A percentile compares a stretch with the other conserved stretches of the same genome.
These are phyloP conservation scores for Pipistrellus pipistrellus DNA, from an alignment of 2,797 vertebrate genomes.

Conservation along the genomic window DNA sequence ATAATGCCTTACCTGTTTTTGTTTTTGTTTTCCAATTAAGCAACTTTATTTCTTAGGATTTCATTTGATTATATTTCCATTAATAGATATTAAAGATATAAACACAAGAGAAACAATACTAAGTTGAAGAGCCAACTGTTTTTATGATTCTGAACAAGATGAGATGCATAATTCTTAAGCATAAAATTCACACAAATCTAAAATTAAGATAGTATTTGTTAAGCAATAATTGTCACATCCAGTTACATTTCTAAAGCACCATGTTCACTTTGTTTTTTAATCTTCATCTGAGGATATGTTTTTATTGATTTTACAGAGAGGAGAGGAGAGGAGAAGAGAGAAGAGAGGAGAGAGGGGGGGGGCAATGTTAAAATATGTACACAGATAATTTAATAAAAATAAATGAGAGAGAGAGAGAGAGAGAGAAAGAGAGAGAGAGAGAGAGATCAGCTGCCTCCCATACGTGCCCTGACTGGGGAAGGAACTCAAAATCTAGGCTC, in stretches of 20 bases:
- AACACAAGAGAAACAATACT: conserved; percentile 21
- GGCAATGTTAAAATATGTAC: no score
- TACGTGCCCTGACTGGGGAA: not conserved
- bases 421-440: not conserved
- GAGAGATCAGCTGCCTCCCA: not conserved
- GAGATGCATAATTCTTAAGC: not conserved
- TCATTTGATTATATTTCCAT: not conserved
- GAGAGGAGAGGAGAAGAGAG: not conserved
- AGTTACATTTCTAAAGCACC: not conserved
- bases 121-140: not conserved
- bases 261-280: not conserved
- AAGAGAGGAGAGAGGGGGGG: no score
- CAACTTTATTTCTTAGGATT: conserved; percentile 42
- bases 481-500: no score
- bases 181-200: conserved; percentile 45
- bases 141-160: conserved; percentile 24
- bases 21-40: not conserved
- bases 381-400: no score
- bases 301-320: not conserved
- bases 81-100: conserved; percentile 25
- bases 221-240: conserved; percentile 10
- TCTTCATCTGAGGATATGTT: not conserved
- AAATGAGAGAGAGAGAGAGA: no score
- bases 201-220: conserved; percentile 42
- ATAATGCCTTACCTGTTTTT: not conserved